A percentile compares a stretch with the other conserved stretches of the same genome.
Evolutionary conservation across 2,797 vertebrate species (phyloP).

Genomic region (Oreortyx pictus): DNA sequence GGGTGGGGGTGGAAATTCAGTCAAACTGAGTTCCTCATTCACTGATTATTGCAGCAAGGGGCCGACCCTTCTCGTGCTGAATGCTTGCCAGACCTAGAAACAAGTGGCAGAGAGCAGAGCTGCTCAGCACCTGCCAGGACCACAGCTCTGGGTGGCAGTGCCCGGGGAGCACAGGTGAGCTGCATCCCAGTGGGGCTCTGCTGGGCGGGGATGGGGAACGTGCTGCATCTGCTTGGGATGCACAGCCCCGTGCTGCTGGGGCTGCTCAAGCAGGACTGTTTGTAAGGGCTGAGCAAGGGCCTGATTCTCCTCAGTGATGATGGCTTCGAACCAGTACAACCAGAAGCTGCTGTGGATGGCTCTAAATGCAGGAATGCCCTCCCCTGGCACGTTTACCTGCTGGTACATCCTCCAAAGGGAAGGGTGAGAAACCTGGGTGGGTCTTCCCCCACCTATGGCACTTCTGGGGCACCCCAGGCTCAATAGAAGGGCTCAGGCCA

Average conservation of each 20-base stretch:
- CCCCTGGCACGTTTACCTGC: not conserved
- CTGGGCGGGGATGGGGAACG: not conserved
- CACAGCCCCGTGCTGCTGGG: not conserved
- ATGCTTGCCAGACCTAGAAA: constrained; percentile 21
- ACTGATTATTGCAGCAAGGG: constrained; percentile 37
- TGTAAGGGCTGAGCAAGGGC: not conserved
- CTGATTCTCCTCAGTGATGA: not conserved
- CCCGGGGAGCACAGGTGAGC: not conserved
- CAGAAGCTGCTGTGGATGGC: not conserved
- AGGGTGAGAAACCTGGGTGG: not conserved
- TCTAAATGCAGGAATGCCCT: not conserved
- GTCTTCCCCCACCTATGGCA: not conserved
- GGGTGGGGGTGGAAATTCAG: constrained; percentile 1
- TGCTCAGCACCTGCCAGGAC: constrained; percentile 57
- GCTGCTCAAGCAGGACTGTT: not conserved
- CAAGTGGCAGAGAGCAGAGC: not conserved
- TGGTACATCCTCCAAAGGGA: not conserved
- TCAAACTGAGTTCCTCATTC: constrained; percentile 51
- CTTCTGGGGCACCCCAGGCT: not conserved
- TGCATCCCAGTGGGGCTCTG: not conserved
- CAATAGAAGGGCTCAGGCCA: not conserved
- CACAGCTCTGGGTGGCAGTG: not conserved
- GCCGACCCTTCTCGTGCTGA: constrained; percentile 38
- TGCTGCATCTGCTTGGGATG: not conserved
- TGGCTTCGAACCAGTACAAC: not conserved